These are phyloP conservation scores for Cacajao melanocephalus DNA, from an alignment of 2,797 vertebrate species.

Conservation along the genomic window DNA sequence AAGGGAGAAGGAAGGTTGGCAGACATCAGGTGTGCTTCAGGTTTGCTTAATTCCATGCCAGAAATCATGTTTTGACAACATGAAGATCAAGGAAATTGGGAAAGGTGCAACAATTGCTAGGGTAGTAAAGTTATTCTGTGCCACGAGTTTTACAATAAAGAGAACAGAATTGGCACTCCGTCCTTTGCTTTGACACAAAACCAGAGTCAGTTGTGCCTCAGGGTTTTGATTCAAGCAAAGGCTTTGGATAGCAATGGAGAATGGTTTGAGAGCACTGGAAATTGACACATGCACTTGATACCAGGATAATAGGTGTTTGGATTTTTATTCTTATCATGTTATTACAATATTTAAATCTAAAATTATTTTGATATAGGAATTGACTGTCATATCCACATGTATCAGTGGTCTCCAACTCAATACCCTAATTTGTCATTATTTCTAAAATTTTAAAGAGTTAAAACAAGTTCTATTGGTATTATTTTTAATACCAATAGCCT, in stretches of 20 bases:
- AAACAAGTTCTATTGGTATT: not conserved
- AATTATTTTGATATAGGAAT: constrained; percentile 35
- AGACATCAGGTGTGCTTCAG: not conserved
- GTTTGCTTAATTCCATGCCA: not conserved
- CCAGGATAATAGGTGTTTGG: not conserved
- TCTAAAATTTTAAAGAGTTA: not conserved
- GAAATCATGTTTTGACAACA: not conserved
- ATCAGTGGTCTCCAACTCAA: constrained; percentile 2
- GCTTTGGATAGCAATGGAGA: not conserved
- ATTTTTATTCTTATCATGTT: constrained; percentile 27
- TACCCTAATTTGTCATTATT: constrained; percentile 13
- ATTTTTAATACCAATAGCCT: not conserved
- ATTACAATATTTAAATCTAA: not conserved
- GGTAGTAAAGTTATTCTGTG: not conserved
- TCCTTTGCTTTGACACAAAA: not conserved
- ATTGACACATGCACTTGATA: not conserved
- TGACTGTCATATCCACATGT: not conserved
- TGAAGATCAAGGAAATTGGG: constrained; percentile 1
- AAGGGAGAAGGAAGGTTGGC: constrained; percentile 21
- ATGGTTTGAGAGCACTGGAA: not conserved
- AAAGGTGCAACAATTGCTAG: not conserved
- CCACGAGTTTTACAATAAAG: not conserved
- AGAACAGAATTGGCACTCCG: not conserved
- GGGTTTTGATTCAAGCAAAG: not conserved
- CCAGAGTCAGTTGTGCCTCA: not conserved